A percentile compares a stretch with the other conserved stretches of the same genome.
Conservation (phyloP, 2,888 invertebrate species). For the Cantharis rufa region DNA sequence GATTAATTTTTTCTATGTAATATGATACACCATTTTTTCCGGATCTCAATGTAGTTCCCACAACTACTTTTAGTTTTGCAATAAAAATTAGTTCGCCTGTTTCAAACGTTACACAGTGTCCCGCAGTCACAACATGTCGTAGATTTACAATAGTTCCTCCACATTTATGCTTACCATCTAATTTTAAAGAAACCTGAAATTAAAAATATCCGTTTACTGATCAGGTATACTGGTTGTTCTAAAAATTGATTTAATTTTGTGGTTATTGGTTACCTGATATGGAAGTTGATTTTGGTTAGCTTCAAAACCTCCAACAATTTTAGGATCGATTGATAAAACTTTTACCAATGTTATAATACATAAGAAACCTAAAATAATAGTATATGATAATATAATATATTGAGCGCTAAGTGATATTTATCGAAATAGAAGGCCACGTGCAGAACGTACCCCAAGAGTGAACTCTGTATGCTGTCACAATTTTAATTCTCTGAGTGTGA, state of each 20-base stretch:
- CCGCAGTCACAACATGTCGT: slow-evolving; percentile 40
- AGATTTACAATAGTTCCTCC: slow-evolving; percentile 39
- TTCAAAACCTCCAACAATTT: not conserved
- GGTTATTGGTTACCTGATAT: not conserved
- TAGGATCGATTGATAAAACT: not conserved
- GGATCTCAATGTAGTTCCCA: slow-evolving; percentile 12
- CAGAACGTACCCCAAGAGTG: no score
- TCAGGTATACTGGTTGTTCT: no score
- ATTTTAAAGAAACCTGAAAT: slow-evolving; percentile 32
- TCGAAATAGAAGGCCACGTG: no score
- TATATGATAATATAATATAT: no score
- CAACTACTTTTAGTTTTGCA: slow-evolving; percentile 30
- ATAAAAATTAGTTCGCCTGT: no score
- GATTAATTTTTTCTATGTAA: not conserved
- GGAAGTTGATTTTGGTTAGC: not conserved
- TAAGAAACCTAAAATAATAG: not conserved
- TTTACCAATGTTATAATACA: not conserved
- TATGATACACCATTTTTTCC: not conserved
- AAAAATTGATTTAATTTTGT: not conserved
- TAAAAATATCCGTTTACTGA: not conserved
- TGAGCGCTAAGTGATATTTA: no score
- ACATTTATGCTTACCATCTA: slow-evolving; percentile 27
- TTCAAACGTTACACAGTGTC: slow-evolving; percentile 29
- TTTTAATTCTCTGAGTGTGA: no score
- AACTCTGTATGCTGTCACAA: no score